Percentiles rank a stretch among this genome's conserved stretches.
Evolutionary conservation across 2,797 vertebrate species (phyloP).

Genomic region (Acanthurus lineatus): DNA sequence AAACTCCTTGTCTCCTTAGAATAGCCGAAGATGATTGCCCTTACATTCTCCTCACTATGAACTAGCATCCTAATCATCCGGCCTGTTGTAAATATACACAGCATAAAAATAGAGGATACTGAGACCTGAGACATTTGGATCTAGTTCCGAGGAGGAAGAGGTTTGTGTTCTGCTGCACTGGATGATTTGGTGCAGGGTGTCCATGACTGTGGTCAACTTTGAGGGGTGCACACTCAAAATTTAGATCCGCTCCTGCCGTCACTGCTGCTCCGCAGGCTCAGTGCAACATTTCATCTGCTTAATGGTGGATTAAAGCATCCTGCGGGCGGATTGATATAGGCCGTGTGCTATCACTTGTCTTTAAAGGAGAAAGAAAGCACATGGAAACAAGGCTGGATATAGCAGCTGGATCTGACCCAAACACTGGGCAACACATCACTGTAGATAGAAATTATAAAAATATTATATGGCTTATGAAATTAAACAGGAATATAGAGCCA

Average conservation of each 20-base stretch:
- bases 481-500: constrained; percentile 36
- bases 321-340: constrained; percentile 71
- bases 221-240: constrained; percentile 60
- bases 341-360: constrained; percentile 63
- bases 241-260: constrained; percentile 71
- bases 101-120: constrained; percentile 87
- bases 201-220: constrained; percentile 79
- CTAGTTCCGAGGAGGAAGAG: constrained; percentile 76
- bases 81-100: constrained; percentile 84
- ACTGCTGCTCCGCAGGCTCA: constrained; percentile 60
- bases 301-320: constrained; percentile 79
- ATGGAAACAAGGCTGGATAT: constrained; percentile 84
- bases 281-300: constrained; percentile 76
- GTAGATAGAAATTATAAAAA: constrained; percentile 68
- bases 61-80: constrained; percentile 83
- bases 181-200: constrained; percentile 67
- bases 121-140: constrained; percentile 85
- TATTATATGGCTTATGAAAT: constrained; percentile 61
- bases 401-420: constrained; percentile 76
- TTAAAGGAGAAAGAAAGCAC: constrained; percentile 65
- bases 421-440: constrained; percentile 66
- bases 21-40: constrained; percentile 64
- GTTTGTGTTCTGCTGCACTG: constrained; percentile 77
- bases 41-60: constrained; percentile 73
- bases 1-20: constrained; percentile 71